Evolutionary conservation across 2,113 vertebrate genomes (phyloP), one percentile per base, ranked within the genome.

Genomic region (Tenrec ecaudatus): DNA sequence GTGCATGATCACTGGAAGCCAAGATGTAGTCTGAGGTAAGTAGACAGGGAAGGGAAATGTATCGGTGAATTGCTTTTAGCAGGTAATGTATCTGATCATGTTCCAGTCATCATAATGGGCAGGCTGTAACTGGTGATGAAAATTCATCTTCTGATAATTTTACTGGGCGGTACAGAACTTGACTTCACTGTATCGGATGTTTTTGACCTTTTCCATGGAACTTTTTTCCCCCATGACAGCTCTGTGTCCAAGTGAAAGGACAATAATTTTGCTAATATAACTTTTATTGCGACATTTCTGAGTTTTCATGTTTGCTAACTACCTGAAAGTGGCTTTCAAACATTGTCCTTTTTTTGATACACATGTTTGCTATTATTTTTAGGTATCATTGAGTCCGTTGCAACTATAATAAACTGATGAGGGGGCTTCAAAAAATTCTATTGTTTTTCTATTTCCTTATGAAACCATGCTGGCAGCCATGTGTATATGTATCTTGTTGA

Each of bases 141-240:
- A 91, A 84, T 58, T 15, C 36, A 94, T 89, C 64, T 79, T 92
- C 86, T 16, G 7, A 16, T 91, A 20, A 38, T 62, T 91, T 71
- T 86, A 40, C 77, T 68, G 57, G 47, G 36, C 38, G 77, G 36
- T 73, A 27, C 16, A 83, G 86, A 95, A 84, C 43, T 78, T 84
- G 40, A 36, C 36, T 64, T 90, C 64, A 64, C 14, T 47, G 38
- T 75, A 43, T 64, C 86, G 86, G 14, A 29, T 57, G 64, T 85
- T 95, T 95, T 94, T 71, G n/a, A 6, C 66, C 22, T 76, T 95
- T 81, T 78, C 82, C 25, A 73, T 81, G 85, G 47, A 89, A 40
- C 43, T 75, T 94, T 75, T 94, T 78, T 77, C 25, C 80, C 47
- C 23, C 36, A n/a, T 79, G 8, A 25, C 0, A 86, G 23, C 23